Evolutionary conservation across 2,797 vertebrate species (phyloP).

Genomic region (Ctenopoma kingsleyae): DNA sequence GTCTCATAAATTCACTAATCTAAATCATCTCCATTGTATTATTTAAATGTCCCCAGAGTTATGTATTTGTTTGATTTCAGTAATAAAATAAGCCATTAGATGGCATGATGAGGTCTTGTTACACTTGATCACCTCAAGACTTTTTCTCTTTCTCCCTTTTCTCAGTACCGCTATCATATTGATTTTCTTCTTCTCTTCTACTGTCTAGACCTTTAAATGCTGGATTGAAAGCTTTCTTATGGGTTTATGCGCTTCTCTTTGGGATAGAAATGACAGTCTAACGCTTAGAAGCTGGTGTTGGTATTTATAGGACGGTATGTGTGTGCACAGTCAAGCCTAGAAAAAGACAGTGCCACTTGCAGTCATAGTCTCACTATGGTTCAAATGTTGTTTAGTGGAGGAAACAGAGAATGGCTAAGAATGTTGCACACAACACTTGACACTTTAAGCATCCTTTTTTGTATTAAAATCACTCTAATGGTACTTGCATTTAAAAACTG

Average conservation of each 20-base stretch:
- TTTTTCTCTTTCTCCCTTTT: neutral
- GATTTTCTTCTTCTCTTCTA: conserved; percentile 19
- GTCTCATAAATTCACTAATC: conserved; percentile 5
- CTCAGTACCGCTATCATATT: neutral
- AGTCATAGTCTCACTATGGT: too few relatives aligned
- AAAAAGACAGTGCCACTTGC: too few relatives aligned
- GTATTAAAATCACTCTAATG: too few relatives aligned
- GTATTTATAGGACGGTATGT: neutral
- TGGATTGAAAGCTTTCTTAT: conserved; percentile 14
- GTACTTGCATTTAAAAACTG: too few relatives aligned
- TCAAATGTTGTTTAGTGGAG: too few relatives aligned
- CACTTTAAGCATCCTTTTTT: too few relatives aligned
- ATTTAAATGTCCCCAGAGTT: neutral
- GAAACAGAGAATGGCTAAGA: too few relatives aligned
- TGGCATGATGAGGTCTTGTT: conserved; percentile 8
- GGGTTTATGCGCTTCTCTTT: conserved; percentile 5
- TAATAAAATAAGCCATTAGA: neutral
- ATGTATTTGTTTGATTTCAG: neutral
- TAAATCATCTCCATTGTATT: neutral
- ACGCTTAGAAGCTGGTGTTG: neutral
- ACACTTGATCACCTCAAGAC: conserved; percentile 8
- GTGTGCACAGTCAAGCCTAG: neutral
- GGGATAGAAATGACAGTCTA: conserved; percentile 18
- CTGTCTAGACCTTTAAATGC: conserved; percentile 6
- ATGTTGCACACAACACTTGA: too few relatives aligned